Conservation (phyloP, 2,888 invertebrate species). For the Brachyopa scutellaris region DNA sequence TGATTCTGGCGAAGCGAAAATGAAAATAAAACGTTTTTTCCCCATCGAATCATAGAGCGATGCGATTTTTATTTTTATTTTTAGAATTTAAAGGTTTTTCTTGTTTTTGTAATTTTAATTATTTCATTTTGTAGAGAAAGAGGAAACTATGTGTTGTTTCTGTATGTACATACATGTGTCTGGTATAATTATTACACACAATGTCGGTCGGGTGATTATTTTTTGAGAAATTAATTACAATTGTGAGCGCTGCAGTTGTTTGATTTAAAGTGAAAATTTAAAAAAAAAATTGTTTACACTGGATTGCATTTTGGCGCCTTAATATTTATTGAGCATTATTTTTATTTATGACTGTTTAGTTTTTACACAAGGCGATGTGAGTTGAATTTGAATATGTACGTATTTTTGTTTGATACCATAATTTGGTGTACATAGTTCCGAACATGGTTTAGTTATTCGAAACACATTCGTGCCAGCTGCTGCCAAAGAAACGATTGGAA, state of each 20-base stretch:
- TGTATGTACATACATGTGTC: background rate
- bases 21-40: conserved; percentile 29
- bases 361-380: background rate
- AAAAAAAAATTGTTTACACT: conserved; percentile 28
- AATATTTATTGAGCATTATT: background rate
- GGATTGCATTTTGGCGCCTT: conserved; percentile 30
- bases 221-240: conserved; percentile 57
- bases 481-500: too few species aligned
- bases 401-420: background rate
- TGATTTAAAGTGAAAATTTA: conserved; percentile 1
- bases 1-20: conserved; percentile 22
- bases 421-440: background rate
- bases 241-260: conserved; percentile 52
- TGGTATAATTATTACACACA: conserved; percentile 56
- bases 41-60: background rate
- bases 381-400: background rate
- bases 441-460: background rate
- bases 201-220: conserved; percentile 49
- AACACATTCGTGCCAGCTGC: too few species aligned
- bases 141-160: too few species aligned
- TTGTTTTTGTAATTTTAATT: background rate
- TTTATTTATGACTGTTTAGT: background rate
- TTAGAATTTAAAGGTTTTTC: conserved; percentile 51
- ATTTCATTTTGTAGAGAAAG: conserved; percentile 19
- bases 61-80: conserved; percentile 42